Conservation (phyloP, 2,113 vertebrate genomes). For the Campylomormyrus tamandua region DNA sequence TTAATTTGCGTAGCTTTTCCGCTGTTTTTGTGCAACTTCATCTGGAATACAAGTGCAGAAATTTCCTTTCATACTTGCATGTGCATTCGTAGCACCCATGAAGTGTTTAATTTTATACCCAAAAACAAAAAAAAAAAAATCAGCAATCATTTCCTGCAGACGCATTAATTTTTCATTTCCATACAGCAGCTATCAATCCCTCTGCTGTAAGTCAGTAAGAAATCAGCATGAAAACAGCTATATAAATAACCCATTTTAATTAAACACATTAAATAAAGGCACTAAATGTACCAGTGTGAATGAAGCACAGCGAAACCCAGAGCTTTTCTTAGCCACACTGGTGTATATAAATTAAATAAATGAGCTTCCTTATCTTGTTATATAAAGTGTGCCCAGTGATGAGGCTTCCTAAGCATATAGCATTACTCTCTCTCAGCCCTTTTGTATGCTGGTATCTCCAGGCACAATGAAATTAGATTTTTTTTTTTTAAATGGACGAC, state of each 20-base stretch:
- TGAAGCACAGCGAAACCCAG: neutral
- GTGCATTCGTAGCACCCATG: neutral
- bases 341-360: neutral
- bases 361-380: neutral
- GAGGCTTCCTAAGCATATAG: neutral
- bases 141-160: conserved; percentile 4
- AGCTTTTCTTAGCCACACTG: neutral
- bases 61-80: neutral
- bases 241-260: neutral
- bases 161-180: conserved; percentile 15
- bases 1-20: neutral
- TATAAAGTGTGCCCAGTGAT: neutral
- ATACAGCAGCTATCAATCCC: conserved; percentile 17
- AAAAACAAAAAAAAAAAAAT: conserved; percentile 4
- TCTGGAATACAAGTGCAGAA: conserved; percentile 47
- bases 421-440: neutral
- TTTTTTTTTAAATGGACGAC: neutral
- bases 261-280: neutral
- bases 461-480: neutral
- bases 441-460: neutral
- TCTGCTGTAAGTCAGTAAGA: conserved; percentile 16
- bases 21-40: conserved; percentile 39
- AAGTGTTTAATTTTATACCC: neutral
- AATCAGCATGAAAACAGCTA: conserved; percentile 21
- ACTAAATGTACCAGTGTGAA: neutral